Evolutionary conservation across 92 coral and sea anemone species (phyloP), one percentile per base, ranked within the genome.

Genomic region (Epizoanthus ramosus): DNA sequence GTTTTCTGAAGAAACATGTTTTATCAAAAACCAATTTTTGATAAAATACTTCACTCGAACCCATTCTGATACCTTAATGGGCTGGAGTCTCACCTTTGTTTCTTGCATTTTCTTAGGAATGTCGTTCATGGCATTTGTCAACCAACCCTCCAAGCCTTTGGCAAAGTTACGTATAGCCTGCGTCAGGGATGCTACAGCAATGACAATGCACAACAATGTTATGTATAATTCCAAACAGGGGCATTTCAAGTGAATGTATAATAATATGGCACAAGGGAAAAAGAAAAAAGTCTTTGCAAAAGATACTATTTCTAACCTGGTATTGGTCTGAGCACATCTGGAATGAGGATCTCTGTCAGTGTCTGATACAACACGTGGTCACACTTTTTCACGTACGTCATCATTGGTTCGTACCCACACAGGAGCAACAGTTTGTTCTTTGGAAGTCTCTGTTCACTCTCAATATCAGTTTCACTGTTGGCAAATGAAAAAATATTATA

Each of bases 111-210:
- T 94, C 90, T 97, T 94, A 18, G 99, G 98, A 58, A 97, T 90
- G 75, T 89, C 92, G 71, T 91, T 95, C 79, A 97, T 81, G 70
- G 97, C 92, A 71, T 88, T 92, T 10, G 90, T 81, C 17, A 97
- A 85, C 99, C 99, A 97, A 9, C 93, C 92, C 79, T 97, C 99
- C 37, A 97, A 89, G 57, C 99, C 90, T 54, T 97, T 97, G 75
- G 99, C 99, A 92, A 92, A 97, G 87, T 97, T 97, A 69, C 99
- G 96, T 63, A 97, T 95, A 33, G 99, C 99, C 88, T 94, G 97
- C 15, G 99, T 97, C 64, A 97, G 87, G 47, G 99, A 97, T 63
- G 98, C 99, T 97, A 80, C 61, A 80, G 81, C 1, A 68, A 68
- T 33, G 19, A 16, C 19, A 71, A 45, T 24, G n/a, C 45, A 66